Base-by-base conservation (phyloP, 2,888 invertebrate species). In the Acanthosoma haemorrhoidale region DNA sequence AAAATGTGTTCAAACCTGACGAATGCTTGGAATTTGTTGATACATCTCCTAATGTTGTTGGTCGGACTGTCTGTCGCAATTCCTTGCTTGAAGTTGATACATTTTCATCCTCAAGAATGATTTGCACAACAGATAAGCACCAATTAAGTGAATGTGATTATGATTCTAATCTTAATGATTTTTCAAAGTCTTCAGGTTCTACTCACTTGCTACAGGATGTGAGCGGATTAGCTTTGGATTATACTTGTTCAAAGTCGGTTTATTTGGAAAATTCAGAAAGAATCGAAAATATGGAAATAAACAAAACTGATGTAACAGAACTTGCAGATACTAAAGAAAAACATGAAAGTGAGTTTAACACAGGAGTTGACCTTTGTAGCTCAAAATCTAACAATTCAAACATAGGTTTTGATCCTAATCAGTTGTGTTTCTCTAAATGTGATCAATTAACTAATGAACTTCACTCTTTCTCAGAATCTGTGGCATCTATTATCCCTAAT, bases 211-310 rank as follows among this genome's bases (percentile, higher is more conserved):
- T 29, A 5, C 21, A 51, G 21, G 51, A 51, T 13, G 51, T 51
- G 16, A 61, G 61, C 36, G 61, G 61, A 5, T 61, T 34, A 36
- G 61, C n/a, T 2, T 21, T 61, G 34, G 61, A 61, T 61, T 61
- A 61, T 11, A 61, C 61, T 13, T 36, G 32, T 9, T 61, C 61
- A 36, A 61, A 36, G 2, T 38, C 38, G 11, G 38, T n/a, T 36
- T 5, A n/a, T n/a, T n/a, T 34, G 32, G 60, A 18, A 15, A 21
- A 9, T 9, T 41, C 58, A 31, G 58, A 43, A 18, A 21, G 3
- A 11, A 1, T 9, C 32, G 5, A n/a, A 11, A 38, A 11, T n/a
- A 38, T n/a, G 8, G 13, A 38, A 38, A 11, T 38, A 11, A 5
- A 2, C 4, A n/a, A 9, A 38, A 38, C 38, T n/a, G 32, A 32